Conservation (phyloP, 2,113 vertebrate species). For the Scatophagus argus region DNA sequence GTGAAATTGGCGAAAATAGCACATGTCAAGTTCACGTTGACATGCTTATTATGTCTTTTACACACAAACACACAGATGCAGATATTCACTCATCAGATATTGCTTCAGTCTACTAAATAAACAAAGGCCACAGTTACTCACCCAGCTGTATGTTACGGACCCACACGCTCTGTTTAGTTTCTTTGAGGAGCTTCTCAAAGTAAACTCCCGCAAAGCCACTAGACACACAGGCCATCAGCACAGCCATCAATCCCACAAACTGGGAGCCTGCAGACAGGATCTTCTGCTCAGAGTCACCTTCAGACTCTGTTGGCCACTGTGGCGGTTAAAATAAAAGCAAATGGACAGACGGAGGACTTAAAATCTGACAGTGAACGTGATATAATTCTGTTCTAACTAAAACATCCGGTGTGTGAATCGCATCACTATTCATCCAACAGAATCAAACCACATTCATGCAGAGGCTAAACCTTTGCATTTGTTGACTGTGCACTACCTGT, state of each 20-base stretch:
- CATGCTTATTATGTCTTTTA: neutral
- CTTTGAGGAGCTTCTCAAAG: slow-evolving; percentile 98
- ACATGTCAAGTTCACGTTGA: neutral
- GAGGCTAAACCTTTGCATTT: neutral
- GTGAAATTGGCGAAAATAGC: neutral
- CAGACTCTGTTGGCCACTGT: slow-evolving; percentile 91
- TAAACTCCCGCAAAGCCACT: slow-evolving; percentile 98
- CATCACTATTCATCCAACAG: neutral
- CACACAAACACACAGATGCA: neutral
- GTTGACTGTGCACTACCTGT: slow-evolving; percentile 84
- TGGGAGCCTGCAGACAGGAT: slow-evolving; percentile 87
- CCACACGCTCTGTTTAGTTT: slow-evolving; percentile 97
- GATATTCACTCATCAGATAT: neutral
- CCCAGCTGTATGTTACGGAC: slow-evolving; percentile 97
- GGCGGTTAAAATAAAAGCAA: slow-evolving; percentile 10
- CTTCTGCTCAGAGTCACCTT: slow-evolving; percentile 78
- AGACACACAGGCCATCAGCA: slow-evolving; percentile 94
- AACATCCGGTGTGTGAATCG: neutral
- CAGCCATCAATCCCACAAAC: slow-evolving; percentile 91
- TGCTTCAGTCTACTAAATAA: neutral
- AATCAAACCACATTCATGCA: neutral
- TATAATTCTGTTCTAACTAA: neutral
- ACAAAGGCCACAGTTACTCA: slow-evolving; percentile 62
- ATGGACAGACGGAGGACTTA: neutral
- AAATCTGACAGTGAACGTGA: neutral